These are phyloP conservation scores for Anoplopoma fimbria DNA, from an alignment of 2,113 vertebrate genomes.

Conservation along the genomic window DNA sequence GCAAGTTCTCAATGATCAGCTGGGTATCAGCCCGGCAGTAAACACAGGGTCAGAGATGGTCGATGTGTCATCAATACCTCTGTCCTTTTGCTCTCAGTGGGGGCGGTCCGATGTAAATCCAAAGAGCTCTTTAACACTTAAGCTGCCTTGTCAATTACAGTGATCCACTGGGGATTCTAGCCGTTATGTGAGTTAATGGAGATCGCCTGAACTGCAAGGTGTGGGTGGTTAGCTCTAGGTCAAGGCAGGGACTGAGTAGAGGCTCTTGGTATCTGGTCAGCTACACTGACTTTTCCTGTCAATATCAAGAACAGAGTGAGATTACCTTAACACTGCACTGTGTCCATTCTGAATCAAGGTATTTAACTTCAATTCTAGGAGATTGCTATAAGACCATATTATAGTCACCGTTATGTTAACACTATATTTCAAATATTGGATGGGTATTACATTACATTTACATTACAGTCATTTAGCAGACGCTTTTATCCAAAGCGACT, in stretches of 20 bases:
- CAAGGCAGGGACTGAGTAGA: not conserved
- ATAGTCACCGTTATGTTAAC: not conserved
- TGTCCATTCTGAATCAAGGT: no score
- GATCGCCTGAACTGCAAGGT: slow-evolving; percentile 16
- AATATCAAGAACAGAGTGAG: not conserved
- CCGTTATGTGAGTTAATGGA: slow-evolving; percentile 32
- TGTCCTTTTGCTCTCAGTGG: slow-evolving; percentile 3
- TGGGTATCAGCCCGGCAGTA: slow-evolving; percentile 12
- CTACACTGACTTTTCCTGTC: not conserved
- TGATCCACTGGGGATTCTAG: slow-evolving; percentile 41
- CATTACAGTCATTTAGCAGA: no score
- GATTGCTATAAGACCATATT: not conserved
- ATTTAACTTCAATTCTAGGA: not conserved
- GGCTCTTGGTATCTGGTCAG: not conserved
- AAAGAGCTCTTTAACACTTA: slow-evolving; percentile 60
- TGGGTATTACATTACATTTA: no score
- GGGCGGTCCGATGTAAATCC: slow-evolving; percentile 27
- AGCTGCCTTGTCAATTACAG: slow-evolving; percentile 44
- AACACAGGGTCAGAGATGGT: slow-evolving; percentile 53
- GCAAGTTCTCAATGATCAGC: slow-evolving; percentile 34
- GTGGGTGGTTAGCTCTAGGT: slow-evolving; percentile 19
- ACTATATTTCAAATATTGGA: not conserved
- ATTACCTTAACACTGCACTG: not conserved
- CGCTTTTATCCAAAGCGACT: no score
- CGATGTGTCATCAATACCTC: slow-evolving; percentile 48